A percentile compares a stretch with the other conserved stretches of the same genome.
Conservation (phyloP, 30 jellyfish, hydroid and myxozoan species). For the Phacellophora camtschatica region DNA sequence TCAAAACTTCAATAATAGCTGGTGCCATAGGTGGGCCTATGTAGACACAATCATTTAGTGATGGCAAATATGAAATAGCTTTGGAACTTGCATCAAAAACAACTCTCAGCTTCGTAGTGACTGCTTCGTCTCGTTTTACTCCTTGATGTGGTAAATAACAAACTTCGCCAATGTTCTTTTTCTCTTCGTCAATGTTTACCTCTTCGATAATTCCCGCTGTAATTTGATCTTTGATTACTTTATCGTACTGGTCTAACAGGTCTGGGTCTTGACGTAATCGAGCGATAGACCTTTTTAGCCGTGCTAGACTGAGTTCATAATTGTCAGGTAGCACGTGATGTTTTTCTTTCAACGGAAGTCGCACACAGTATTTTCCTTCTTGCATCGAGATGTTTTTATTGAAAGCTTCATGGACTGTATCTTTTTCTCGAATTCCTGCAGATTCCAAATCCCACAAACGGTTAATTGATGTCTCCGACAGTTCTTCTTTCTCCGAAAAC, state of each 20-base stretch:
- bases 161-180: not conserved
- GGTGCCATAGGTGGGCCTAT: slow-evolving; percentile 36
- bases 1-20: not conserved
- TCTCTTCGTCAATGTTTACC: not conserved
- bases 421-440: slow-evolving; percentile 23
- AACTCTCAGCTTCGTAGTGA: slow-evolving; percentile 2
- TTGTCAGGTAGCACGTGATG: slow-evolving; percentile 9
- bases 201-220: slow-evolving; percentile 8
- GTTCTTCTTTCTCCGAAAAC: not conserved
- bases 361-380: not conserved
- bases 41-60: slow-evolving; percentile 21
- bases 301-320: not conserved
- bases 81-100: slow-evolving; percentile 39
- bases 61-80: not conserved
- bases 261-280: not conserved
- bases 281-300: not conserved
- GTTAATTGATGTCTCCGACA: not conserved
- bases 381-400: not conserved
- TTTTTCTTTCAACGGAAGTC: not conserved
- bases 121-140: not conserved
- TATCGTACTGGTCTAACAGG: not conserved
- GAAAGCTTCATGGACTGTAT: slow-evolving; percentile 8
- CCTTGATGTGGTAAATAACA: slow-evolving; percentile 17
- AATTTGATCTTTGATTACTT: not conserved
- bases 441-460: slow-evolving; percentile 28